These are phyloP conservation scores for Cepaea hortensis DNA, from an alignment of 2,888 invertebrate species.

Conservation along the genomic window DNA sequence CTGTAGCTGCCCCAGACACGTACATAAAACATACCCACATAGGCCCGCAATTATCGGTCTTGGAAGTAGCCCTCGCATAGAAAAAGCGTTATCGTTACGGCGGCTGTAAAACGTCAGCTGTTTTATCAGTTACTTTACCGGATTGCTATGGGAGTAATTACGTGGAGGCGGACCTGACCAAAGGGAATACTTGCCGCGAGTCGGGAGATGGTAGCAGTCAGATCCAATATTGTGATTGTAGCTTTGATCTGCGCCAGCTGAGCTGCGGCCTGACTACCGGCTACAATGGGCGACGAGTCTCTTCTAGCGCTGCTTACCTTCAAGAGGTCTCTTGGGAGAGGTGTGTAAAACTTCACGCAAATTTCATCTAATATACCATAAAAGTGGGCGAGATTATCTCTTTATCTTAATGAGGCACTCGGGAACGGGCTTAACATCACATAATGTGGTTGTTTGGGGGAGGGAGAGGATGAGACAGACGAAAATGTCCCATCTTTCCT, in stretches of 20 bases:
- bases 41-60: no score
- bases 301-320: not conserved
- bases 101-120: not conserved
- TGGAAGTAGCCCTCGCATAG: no score
- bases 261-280: not conserved
- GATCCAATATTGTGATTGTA: slow-evolving; percentile 26
- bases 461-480: no score
- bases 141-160: slow-evolving; percentile 21
- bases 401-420: not conserved
- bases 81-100: not conserved
- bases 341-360: slow-evolving; percentile 8
- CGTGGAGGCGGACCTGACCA: not conserved
- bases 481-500: no score
- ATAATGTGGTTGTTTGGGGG: not conserved
- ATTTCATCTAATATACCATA: slow-evolving; percentile 20
- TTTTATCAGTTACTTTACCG: slow-evolving; percentile 20
- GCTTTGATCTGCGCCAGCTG: slow-evolving; percentile 14
- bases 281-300: not conserved
- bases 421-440: not conserved
- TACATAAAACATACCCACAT: no score
- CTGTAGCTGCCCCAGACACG: no score
- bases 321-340: not conserved
- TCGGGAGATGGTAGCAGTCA: not conserved
- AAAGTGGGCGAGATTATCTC: not conserved
- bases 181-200: not conserved